Conservation (phyloP, 2,113 vertebrate species). For the Oreochromis spilurus region DNA sequence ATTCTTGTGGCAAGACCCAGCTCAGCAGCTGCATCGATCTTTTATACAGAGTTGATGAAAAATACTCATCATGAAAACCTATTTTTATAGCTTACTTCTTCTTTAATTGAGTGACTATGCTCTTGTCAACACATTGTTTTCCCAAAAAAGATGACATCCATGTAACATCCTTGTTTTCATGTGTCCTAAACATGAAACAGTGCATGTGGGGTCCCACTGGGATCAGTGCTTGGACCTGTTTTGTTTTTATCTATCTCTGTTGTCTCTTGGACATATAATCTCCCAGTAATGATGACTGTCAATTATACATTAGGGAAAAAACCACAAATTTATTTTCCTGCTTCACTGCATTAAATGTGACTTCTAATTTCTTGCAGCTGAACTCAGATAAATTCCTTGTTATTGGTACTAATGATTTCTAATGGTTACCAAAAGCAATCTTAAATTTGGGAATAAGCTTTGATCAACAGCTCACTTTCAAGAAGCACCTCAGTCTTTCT, state of each 20-base stretch:
- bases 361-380: background rate
- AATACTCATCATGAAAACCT: accelerated
- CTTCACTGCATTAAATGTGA: background rate
- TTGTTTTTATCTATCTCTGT: background rate
- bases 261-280: background rate
- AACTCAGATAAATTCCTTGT: background rate
- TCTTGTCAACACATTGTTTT: background rate
- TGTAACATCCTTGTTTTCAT: background rate
- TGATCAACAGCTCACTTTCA: background rate
- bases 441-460: background rate
- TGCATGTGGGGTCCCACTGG: background rate
- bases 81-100: background rate
- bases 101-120: background rate
- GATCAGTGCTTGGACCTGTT: background rate
- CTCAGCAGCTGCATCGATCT: background rate
- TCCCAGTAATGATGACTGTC: background rate
- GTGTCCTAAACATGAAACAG: background rate
- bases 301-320: background rate
- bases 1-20: background rate
- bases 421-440: background rate
- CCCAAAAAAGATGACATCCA: background rate
- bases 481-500: background rate
- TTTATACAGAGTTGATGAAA: background rate
- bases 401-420: background rate
- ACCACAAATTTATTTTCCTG: background rate